phyloP scores from a whole-genome alignment of 2,797 vertebrate genomes.

The Falco biarmicus region DNA sequence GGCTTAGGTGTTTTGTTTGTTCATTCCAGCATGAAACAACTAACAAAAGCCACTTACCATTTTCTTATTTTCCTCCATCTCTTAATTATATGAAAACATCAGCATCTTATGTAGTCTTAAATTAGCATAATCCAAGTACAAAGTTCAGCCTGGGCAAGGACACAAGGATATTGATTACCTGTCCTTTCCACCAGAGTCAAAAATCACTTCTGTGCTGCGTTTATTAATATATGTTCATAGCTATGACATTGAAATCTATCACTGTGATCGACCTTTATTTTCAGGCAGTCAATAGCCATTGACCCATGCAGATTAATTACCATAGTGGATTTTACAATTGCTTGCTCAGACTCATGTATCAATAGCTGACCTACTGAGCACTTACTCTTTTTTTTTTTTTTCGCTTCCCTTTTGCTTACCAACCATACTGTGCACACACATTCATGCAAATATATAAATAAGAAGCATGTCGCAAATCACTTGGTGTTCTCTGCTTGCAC shows the following conservation, averaged over 20 bases:
- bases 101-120: slow-evolving; percentile 54
- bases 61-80: slow-evolving; percentile 18
- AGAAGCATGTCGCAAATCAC: background rate
- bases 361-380: slow-evolving; percentile 52
- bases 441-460: background rate
- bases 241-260: slow-evolving; percentile 62
- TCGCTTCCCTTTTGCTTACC: background rate
- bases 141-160: slow-evolving; percentile 62
- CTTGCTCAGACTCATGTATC: slow-evolving; percentile 61
- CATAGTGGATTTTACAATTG: slow-evolving; percentile 59
- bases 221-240: slow-evolving; percentile 72
- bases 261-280: slow-evolving; percentile 69
- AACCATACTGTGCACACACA: background rate
- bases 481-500: background rate
- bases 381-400: background rate
- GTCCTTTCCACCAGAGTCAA: slow-evolving; percentile 51
- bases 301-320: slow-evolving; percentile 72
- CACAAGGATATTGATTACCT: slow-evolving; percentile 70
- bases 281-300: slow-evolving; percentile 63
- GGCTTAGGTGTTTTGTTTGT: background rate
- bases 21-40: background rate
- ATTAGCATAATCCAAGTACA: slow-evolving; percentile 71
- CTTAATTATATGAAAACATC: slow-evolving; percentile 52
- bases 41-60: background rate
- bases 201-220: slow-evolving; percentile 59